A percentile compares a stretch with the other conserved stretches of the same genome.
Evolutionary conservation across 2,113 vertebrate genomes (phyloP).

Genomic region (Irena cyanogastra): DNA sequence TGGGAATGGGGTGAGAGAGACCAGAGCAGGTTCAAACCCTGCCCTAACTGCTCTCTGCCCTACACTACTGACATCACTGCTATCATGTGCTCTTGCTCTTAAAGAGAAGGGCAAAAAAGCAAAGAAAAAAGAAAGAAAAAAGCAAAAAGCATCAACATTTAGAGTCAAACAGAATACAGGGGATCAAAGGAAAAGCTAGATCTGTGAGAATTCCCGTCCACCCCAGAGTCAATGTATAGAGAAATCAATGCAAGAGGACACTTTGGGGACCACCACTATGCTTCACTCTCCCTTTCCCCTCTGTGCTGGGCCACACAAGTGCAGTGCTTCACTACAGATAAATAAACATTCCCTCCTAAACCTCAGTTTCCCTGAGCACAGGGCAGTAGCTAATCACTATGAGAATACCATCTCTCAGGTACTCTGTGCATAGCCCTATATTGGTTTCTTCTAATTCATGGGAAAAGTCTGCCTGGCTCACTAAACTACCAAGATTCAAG

Average conservation of each 20-base stretch:
- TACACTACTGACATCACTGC: background rate
- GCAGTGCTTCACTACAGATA: background rate
- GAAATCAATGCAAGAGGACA: background rate
- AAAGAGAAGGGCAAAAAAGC: background rate
- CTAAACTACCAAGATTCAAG: constrained; percentile 6
- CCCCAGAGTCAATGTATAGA: background rate
- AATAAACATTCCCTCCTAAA: background rate
- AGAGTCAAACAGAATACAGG: fast-evolving
- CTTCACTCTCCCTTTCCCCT: background rate
- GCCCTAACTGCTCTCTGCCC: background rate
- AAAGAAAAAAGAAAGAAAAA: background rate
- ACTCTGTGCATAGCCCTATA: background rate
- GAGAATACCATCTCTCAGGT: background rate
- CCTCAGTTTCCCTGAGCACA: background rate
- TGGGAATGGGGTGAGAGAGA: background rate
- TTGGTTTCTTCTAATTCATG: constrained; percentile 23
- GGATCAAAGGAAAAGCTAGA: background rate
- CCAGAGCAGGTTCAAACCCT: background rate
- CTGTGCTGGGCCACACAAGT: background rate
- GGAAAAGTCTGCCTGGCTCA: background rate
- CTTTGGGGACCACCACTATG: background rate
- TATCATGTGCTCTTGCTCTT: fast-evolving
- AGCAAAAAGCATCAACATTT: background rate
- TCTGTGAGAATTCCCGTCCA: background rate
- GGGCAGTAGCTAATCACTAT: background rate